phyloP scores from a whole-genome alignment of 2,797 vertebrate genomes.

The Clarias fuscus region DNA sequence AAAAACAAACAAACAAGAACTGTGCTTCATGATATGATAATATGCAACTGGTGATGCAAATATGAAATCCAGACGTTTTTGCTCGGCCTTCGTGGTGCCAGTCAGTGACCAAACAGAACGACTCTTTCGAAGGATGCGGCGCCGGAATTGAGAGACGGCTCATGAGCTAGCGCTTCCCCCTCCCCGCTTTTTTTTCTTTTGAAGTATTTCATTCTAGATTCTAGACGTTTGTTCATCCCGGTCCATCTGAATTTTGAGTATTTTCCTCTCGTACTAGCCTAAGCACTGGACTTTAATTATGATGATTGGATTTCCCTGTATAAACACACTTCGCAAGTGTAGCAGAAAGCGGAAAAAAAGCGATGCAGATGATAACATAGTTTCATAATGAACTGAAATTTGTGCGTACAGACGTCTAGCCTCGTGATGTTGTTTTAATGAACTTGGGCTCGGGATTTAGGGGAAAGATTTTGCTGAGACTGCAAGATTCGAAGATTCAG shows the following conservation, averaged over 20 bases:
- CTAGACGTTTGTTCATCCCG: background rate
- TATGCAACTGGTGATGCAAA: no score
- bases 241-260: background rate
- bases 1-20: no score
- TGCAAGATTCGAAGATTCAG: background rate
- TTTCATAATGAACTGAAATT: background rate
- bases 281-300: background rate
- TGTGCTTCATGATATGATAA: no score
- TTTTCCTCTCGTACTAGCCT: background rate
- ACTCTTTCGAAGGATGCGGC: no score
- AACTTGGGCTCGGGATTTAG: background rate
- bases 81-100: no score
- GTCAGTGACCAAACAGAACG: no score
- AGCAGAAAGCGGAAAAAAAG: slow-evolving; percentile 1
- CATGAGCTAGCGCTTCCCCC: no score
- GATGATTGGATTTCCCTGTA: slow-evolving; percentile 3
- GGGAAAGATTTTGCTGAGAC: background rate
- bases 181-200: no score
- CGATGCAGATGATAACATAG: background rate
- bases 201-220: background rate
- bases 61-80: no score
- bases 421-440: background rate
- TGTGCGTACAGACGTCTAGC: background rate
- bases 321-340: slow-evolving; percentile 2
- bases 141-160: no score